Percentiles rank a stretch among this genome's conserved stretches.
phyloP scores from a whole-genome alignment of 2,113 vertebrate species.

The Sebastes fasciatus region DNA sequence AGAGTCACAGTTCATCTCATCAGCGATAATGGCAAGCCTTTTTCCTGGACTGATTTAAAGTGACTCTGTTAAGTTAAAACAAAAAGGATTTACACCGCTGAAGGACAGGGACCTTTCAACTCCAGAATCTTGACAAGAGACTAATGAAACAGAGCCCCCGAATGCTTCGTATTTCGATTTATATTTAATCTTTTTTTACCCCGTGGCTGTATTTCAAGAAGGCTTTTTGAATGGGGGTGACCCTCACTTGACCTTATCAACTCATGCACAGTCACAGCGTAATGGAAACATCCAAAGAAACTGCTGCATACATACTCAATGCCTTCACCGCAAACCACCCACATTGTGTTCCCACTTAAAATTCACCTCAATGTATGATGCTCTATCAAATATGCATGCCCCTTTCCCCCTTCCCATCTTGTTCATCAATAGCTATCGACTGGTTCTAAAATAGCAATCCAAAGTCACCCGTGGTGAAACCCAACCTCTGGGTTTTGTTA shows the following conservation, averaged over 20 bases:
- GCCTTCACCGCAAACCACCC: conserved; percentile 18
- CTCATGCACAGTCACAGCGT: background rate
- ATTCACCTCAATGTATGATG: conserved; percentile 62
- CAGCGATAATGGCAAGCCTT: conserved; percentile 36
- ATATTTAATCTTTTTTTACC: background rate
- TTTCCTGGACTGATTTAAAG: conserved; percentile 51
- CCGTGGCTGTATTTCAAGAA: background rate
- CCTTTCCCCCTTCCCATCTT: conserved; percentile 62
- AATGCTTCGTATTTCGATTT: conserved; percentile 12
- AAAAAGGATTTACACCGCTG: conserved; percentile 40
- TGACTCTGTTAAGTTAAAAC: conserved; percentile 39
- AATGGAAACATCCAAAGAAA: conserved; percentile 16
- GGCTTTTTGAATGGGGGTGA: conserved; percentile 3
- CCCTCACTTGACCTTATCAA: background rate
- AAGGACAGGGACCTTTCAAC: conserved; percentile 35
- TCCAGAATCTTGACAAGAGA: conserved; percentile 27
- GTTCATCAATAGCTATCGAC: conserved; percentile 82
- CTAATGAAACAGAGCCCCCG: conserved; percentile 21
- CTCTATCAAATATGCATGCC: conserved; percentile 78
- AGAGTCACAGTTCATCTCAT: conserved; percentile 58
- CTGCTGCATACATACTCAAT: background rate
- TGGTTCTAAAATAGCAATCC: conserved; percentile 78
- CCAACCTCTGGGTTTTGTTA: conserved; percentile 75
- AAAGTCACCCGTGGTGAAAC: conserved; percentile 76
- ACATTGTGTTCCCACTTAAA: conserved; percentile 53